Conservation (phyloP, 2,797 vertebrate species). For the Oryzias sinensis region DNA sequence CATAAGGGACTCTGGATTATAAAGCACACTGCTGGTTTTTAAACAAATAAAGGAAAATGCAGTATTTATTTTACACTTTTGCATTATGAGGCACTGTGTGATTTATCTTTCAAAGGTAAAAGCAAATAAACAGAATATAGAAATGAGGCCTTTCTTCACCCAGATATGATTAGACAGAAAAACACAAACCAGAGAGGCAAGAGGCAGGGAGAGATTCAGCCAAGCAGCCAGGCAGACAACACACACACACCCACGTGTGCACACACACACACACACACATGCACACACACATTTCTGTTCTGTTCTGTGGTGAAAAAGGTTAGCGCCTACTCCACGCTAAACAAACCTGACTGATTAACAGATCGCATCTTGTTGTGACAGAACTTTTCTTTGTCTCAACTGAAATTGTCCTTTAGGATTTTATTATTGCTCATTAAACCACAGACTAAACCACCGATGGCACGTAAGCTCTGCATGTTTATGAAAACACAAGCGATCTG, state of each 20-base stretch:
- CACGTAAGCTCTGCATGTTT: slow-evolving; percentile 31
- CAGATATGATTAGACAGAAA: slow-evolving; percentile 20
- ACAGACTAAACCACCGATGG: slow-evolving; percentile 6
- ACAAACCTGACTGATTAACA: slow-evolving; percentile 35
- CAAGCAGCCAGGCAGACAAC: slow-evolving; percentile 57
- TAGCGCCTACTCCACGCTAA: slow-evolving; percentile 26
- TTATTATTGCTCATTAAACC: slow-evolving; percentile 1
- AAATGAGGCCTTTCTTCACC: background rate
- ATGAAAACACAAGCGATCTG: slow-evolving; percentile 17
- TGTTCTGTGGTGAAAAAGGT: slow-evolving; percentile 53
- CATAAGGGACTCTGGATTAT: too few relatives aligned
- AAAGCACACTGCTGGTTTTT: too few relatives aligned
- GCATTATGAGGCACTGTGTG: too few relatives aligned
- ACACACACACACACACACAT: too few relatives aligned
- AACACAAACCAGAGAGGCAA: slow-evolving; percentile 11
- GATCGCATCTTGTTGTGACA: slow-evolving; percentile 34
- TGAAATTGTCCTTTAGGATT: slow-evolving; percentile 10
- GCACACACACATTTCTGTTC: slow-evolving; percentile 48
- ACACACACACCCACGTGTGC: slow-evolving; percentile 15
- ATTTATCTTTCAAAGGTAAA: too few relatives aligned
- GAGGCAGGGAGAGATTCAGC: slow-evolving; percentile 27
- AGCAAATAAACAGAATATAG: too few relatives aligned
- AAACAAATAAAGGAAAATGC: too few relatives aligned
- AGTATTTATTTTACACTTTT: too few relatives aligned
- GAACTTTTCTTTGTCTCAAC: slow-evolving; percentile 15